Evolutionary conservation across 2,113 vertebrate species (phyloP).

Genomic region (Ranitomeya imitator): DNA sequence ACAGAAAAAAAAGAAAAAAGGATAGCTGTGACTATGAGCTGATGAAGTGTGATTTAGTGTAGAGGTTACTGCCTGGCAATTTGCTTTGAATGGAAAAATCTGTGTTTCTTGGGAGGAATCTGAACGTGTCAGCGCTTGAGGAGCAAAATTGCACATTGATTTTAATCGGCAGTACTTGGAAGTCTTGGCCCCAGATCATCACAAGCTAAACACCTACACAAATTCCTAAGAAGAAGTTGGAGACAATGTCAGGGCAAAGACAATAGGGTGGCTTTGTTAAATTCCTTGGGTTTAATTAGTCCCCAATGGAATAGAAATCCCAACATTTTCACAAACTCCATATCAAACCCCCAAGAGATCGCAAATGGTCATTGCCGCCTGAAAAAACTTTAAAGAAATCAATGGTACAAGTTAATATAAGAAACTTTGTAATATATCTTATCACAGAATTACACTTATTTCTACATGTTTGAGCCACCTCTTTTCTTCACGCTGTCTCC

Average conservation of each 20-base stretch:
- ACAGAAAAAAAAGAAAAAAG: too few species aligned
- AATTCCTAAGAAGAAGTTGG: not conserved
- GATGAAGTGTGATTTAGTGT: not conserved
- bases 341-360: not conserved
- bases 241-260: not conserved
- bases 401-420: too few species aligned
- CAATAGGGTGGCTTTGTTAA: not conserved
- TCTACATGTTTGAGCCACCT: too few species aligned
- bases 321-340: not conserved
- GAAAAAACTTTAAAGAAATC: too few species aligned
- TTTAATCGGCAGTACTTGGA: not conserved
- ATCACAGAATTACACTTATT: too few species aligned
- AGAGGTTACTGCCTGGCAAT: not conserved
- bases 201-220: not conserved
- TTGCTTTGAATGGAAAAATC: not conserved
- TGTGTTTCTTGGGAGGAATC: constrained; percentile 2
- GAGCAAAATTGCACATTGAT: not conserved
- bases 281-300: not conserved
- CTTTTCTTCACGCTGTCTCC: too few species aligned
- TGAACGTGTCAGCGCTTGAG: not conserved
- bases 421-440: too few species aligned
- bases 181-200: not conserved
- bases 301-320: not conserved
- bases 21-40: not conserved
- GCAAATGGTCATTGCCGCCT: too few species aligned